Evolutionary conservation across 2,113 vertebrate genomes (phyloP).

Genomic region (Pogona vitticeps): DNA sequence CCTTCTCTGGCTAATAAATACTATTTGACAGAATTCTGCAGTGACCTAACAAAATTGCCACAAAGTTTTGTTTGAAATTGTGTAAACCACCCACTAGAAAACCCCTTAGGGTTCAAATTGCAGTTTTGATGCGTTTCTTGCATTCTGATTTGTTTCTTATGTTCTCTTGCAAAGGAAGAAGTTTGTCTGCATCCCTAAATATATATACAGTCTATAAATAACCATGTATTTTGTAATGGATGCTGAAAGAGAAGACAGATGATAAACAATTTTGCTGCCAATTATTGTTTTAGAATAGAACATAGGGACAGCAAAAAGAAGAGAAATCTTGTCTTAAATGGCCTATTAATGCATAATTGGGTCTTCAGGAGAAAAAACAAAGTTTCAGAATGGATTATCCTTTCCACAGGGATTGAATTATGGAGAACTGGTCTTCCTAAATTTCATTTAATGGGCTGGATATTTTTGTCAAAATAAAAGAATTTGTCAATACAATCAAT

Average conservation of each 20-base stretch:
- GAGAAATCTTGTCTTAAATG: conserved; percentile 46
- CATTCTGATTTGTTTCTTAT: too few species aligned
- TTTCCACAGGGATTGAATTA: conserved; percentile 25
- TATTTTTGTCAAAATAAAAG: conserved; percentile 11
- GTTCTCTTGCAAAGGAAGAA: neutral
- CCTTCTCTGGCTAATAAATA: neutral
- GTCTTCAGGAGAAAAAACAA: neutral
- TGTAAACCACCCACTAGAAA: neutral
- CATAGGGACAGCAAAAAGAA: neutral
- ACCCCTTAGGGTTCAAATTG: neutral
- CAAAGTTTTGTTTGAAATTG: neutral
- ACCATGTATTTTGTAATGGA: conserved; percentile 11
- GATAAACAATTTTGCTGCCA: conserved; percentile 35
- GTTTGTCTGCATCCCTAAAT: neutral
- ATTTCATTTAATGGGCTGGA: neutral
- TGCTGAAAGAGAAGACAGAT: neutral
- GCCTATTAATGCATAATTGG: conserved; percentile 16
- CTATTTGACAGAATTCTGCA: neutral
- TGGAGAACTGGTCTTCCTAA: neutral
- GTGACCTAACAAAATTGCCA: neutral
- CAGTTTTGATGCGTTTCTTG: neutral
- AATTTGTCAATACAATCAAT: neutral
- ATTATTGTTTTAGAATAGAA: conserved; percentile 33
- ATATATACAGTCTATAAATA: conserved; percentile 3
- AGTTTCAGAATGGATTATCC: neutral